Percentiles rank a stretch among this genome's conserved stretches.
Conservation (phyloP, 2,888 invertebrate genomes). For the Napeogenes inachia region DNA sequence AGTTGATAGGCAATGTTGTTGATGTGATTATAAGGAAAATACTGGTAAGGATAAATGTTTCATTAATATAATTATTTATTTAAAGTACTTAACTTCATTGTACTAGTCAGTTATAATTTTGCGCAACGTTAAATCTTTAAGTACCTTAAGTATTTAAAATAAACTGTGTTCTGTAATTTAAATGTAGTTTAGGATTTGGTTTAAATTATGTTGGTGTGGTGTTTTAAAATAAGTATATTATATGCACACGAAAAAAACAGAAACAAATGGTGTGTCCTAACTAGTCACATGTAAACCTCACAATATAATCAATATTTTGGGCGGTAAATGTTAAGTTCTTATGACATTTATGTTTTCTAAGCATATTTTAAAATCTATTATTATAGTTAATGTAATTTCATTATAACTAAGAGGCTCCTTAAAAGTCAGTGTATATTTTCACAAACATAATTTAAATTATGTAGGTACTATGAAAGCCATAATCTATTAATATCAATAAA, state of each 20-base stretch:
- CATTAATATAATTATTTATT: conserved; percentile 74
- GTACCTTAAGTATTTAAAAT: conserved; percentile 65
- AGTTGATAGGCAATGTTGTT: conserved; percentile 17
- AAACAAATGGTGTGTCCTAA: conserved; percentile 61
- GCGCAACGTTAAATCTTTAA: conserved; percentile 75
- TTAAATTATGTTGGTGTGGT: conserved; percentile 76
- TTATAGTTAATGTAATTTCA: not conserved
- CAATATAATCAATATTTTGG: conserved; percentile 34
- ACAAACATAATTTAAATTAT: not conserved
- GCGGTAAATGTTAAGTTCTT: conserved; percentile 19
- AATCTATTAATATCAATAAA: no score
- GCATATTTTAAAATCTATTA: not conserved
- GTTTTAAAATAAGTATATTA: conserved; percentile 63
- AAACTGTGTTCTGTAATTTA: conserved; percentile 74
- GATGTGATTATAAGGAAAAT: conserved; percentile 34
- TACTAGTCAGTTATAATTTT: conserved; percentile 78
- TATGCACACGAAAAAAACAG: conserved; percentile 48
- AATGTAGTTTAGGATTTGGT: conserved; percentile 70
- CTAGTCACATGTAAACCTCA: conserved; percentile 70
- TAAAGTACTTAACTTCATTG: conserved; percentile 77
- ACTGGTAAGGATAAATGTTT: conserved; percentile 73
- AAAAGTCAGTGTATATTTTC: not conserved
- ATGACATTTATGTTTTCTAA: conserved; percentile 3
- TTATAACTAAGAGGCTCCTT: not conserved
- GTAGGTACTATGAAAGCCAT: not conserved